phyloP scores from a whole-genome alignment of 2,797 vertebrate species.

The Enteromius radiatus region DNA sequence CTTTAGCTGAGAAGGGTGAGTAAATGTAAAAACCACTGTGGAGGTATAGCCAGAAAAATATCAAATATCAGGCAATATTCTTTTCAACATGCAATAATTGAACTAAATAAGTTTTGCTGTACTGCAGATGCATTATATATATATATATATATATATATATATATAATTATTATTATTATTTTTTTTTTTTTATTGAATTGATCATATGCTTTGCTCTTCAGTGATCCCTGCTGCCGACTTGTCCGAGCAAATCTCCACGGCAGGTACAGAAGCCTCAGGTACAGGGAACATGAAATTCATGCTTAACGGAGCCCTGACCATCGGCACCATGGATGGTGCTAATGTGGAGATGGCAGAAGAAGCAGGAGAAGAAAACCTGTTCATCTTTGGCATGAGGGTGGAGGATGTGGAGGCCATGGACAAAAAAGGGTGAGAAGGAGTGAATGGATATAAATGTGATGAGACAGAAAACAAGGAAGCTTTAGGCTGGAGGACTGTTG shows the following conservation, averaged over 20 bases:
- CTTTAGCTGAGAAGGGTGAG: slow-evolving; percentile 86
- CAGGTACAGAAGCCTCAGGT: slow-evolving; percentile 86
- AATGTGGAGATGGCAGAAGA: slow-evolving; percentile 91
- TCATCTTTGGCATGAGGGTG: slow-evolving; percentile 88
- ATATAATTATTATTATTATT: no score
- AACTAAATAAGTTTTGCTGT: background rate
- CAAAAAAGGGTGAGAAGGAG: slow-evolving; percentile 75
- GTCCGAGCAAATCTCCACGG: slow-evolving; percentile 90
- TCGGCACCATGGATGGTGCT: slow-evolving; percentile 88
- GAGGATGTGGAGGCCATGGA: slow-evolving; percentile 86
- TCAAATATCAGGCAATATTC: background rate
- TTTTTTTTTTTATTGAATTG: background rate
- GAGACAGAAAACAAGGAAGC: background rate
- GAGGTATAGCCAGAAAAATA: background rate
- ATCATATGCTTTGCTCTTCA: slow-evolving; percentile 57
- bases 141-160: no score
- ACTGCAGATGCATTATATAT: background rate
- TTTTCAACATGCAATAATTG: background rate
- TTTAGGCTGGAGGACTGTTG: background rate
- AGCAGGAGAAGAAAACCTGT: slow-evolving; percentile 85
- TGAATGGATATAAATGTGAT: background rate
- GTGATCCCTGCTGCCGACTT: slow-evolving; percentile 86
- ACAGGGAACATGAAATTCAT: slow-evolving; percentile 93
- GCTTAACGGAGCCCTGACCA: slow-evolving; percentile 88
- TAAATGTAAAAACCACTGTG: background rate